Conservation (phyloP, 2,797 vertebrate genomes). For the Coccyzus lansbergi region DNA sequence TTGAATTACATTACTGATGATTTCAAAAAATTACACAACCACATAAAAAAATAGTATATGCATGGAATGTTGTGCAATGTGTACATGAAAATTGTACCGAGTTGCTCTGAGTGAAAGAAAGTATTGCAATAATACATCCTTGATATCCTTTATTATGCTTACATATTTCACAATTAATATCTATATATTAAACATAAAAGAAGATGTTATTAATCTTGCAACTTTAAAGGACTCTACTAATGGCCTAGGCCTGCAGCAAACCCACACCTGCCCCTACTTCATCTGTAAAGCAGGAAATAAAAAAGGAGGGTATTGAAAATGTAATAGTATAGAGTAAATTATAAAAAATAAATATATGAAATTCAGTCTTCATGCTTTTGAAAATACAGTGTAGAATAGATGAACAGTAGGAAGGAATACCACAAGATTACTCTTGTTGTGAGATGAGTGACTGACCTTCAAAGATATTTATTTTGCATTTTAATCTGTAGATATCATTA, state of each 20-base stretch:
- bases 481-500: neutral
- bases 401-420: neutral
- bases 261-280: rapidly evolving
- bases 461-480: neutral
- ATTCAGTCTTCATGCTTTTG: neutral
- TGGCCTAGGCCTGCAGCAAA: neutral
- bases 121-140: neutral
- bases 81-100: neutral
- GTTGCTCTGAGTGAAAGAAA: neutral
- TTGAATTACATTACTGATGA: conserved; percentile 39
- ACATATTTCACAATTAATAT: neutral
- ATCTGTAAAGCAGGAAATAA: neutral
- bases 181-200: neutral
- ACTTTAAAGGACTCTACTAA: neutral
- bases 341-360: neutral
- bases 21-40: neutral
- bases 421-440: neutral
- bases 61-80: neutral
- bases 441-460: too few relatives aligned
- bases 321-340: neutral
- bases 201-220: neutral
- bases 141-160: neutral
- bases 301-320: neutral
- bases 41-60: neutral
- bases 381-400: neutral